A percentile compares a stretch with the other conserved stretches of the same genome.
phyloP scores from a whole-genome alignment of 2,113 vertebrate species.

The Tragelaphus scriptus region DNA sequence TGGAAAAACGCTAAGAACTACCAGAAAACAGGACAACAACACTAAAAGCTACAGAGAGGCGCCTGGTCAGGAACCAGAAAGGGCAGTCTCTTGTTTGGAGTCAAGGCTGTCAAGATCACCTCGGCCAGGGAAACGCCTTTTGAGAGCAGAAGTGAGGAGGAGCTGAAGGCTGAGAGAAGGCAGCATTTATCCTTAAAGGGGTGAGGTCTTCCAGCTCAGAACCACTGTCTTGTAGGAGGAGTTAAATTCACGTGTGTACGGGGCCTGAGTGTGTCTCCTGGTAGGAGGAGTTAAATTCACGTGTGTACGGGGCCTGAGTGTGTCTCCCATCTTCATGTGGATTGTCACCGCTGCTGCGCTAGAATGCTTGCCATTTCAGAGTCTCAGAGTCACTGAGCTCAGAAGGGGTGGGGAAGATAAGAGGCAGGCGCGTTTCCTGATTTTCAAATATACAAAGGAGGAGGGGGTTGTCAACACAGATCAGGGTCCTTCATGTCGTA shows the following conservation, averaged over 20 bases:
- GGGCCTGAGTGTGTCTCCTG: not conserved
- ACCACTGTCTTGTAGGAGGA: not conserved
- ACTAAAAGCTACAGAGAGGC: not conserved
- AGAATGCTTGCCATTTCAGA: not conserved
- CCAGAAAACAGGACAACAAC: not conserved
- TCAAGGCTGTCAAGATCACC: fast-evolving
- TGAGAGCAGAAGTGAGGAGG: not conserved
- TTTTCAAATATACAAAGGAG: not conserved
- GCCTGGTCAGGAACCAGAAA: not conserved
- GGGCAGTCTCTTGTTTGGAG: not conserved
- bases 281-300: not conserved
- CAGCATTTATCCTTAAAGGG: not conserved
- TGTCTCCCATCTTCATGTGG: not conserved
- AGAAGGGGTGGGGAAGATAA: not conserved
- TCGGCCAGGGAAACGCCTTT: not conserved
- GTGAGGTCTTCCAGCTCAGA: not conserved
- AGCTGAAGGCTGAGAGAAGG: not conserved
- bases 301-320: not conserved
- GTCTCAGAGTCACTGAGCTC: not conserved
- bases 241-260: not conserved
- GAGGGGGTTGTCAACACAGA: not conserved
- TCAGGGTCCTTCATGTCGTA: not conserved
- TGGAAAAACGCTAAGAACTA: not conserved
- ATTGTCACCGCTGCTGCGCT: not conserved
- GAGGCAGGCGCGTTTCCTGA: not conserved